Base-by-base conservation (phyloP, 2,888 invertebrate genomes). In the Mythimna lalbum region DNA sequence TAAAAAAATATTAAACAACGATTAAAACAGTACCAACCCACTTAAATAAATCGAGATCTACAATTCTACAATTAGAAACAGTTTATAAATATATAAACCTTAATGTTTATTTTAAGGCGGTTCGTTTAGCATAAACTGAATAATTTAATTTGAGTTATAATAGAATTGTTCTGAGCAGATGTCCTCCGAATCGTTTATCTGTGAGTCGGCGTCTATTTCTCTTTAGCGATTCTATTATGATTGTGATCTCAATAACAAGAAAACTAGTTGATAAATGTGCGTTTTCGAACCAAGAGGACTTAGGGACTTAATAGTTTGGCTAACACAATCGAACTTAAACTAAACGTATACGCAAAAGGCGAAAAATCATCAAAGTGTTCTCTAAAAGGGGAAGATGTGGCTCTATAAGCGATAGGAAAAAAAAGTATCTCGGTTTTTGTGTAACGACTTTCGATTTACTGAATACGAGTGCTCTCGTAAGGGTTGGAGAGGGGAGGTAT, bases 371-470 rank as follows among this genome's bases (percentile, higher is more conserved):
- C 89, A 91, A 91, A 91, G 90, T 86, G 86, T 84, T 86, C 85
- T 87, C 88, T 88, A 86, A 90, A 90, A 90, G 90, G 89, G 89
- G 86, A 89, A 90, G 87, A 89, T 85, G 88, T 82, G 80, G 86
- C 88, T 89, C 87, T 89, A 91, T 90, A 91, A 91, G 86, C 89
- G 90, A 90, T 91, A 87, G 90, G 84, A 88, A 90, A 93, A 71
- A 93, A 92, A 91, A 90, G 90, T 92, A 92, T 93, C 91, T 93
- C 91, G 90, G 91, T 91, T 93, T 92, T 93, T 93, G 90, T 93
- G 92, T 93, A 93, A 94, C 93, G 93, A 92, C 92, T 94, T 95
- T 93, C 93, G 93, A 94, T 94, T 94, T 93, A 92, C 91, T 91
- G 91, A 91, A 90, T 91, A 92, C 90, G 90, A 94, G 93, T 89